Conservation (phyloP, 1,140 invertebrate genomes). For the Coelopa frigida region DNA sequence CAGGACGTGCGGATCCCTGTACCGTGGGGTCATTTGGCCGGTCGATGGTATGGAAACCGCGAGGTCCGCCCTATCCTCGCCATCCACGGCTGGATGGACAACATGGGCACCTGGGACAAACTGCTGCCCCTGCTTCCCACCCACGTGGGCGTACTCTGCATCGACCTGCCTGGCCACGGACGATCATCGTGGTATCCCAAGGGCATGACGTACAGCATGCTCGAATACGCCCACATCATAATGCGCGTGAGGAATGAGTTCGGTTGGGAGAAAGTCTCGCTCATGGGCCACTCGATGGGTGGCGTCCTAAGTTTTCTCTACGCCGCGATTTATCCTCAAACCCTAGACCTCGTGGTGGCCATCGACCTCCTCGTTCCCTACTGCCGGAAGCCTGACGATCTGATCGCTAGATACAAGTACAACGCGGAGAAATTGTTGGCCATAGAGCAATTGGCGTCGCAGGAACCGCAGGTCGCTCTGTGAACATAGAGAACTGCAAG, state of each 20-base stretch:
- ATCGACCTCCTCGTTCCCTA: constrained; percentile 55
- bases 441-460: too few species aligned
- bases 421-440: background rate
- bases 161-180: constrained; percentile 64
- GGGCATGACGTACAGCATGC: constrained; percentile 52
- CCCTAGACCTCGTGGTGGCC: constrained; percentile 51
- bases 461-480: too few species aligned
- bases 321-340: constrained; percentile 48
- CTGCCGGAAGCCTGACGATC: background rate
- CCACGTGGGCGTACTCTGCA: constrained; percentile 52
- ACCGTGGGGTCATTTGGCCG: constrained; percentile 55
- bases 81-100: constrained; percentile 67
- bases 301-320: constrained; percentile 50
- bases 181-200: constrained; percentile 54
- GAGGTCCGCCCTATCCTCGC: constrained; percentile 55
- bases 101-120: constrained; percentile 60
- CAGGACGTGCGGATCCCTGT: constrained; percentile 53
- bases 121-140: constrained; percentile 51
- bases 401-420: background rate
- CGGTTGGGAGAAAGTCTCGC: constrained; percentile 56
- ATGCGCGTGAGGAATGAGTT: constrained; percentile 52
- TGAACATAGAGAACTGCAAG: constrained; percentile 46
- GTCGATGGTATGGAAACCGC: constrained; percentile 57
- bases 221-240: constrained; percentile 49
- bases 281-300: constrained; percentile 59